Evolutionary conservation across 1,140 invertebrate genomes (phyloP).

Genomic region (Saxidomus purpurata): DNA sequence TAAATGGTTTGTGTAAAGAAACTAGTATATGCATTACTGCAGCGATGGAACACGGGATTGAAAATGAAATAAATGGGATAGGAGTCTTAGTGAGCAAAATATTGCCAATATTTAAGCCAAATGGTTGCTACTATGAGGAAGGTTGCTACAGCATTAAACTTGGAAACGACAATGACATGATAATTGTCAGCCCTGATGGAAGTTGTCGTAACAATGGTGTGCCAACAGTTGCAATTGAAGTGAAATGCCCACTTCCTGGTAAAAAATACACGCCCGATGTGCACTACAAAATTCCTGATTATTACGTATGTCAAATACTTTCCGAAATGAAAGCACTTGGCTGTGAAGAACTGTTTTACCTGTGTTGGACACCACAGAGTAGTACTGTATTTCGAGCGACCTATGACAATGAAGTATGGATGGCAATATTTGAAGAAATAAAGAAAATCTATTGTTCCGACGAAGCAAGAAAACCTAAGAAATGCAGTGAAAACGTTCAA

Average conservation of each 20-base stretch:
- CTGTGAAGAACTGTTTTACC: neutral
- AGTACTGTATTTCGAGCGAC: neutral
- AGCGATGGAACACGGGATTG: conserved; percentile 19
- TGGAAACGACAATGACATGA: neutral
- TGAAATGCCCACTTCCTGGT: neutral
- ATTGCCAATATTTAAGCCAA: neutral
- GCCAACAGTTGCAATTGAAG: neutral
- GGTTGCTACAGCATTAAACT: neutral
- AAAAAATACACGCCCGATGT: neutral
- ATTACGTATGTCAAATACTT: neutral
- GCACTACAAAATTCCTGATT: neutral
- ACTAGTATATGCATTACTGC: neutral
- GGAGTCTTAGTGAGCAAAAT: conserved; percentile 36
- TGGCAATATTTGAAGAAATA: neutral
- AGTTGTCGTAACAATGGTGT: neutral
- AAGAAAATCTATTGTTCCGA: neutral
- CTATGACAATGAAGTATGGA: neutral
- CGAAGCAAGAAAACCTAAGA: neutral
- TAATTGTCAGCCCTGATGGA: conserved; percentile 53
- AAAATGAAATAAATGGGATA: conserved; percentile 61
- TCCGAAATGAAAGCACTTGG: neutral
- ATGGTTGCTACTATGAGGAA: neutral
- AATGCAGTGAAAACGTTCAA: neutral
- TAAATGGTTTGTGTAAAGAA: neutral
- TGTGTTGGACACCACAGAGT: conserved; percentile 11